Conservation (phyloP, 2,888 invertebrate species). For the Eupithecia vulgata region DNA sequence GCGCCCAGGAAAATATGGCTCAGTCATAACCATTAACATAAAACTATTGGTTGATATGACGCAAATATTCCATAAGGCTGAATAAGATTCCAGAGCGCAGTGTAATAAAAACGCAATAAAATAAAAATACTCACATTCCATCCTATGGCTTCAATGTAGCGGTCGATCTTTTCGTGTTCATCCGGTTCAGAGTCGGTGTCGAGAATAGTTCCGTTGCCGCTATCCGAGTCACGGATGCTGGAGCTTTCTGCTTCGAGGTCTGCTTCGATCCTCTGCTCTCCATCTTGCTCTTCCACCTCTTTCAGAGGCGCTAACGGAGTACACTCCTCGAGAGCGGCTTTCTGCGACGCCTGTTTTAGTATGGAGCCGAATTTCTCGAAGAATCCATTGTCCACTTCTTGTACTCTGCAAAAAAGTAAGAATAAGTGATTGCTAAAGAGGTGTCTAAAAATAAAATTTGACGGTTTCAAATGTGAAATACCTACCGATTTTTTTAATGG, state of each 20-base stretch:
- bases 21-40: conserved; percentile 35
- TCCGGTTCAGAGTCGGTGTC: conserved; percentile 88
- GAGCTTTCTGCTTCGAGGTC: conserved; percentile 70
- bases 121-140: conserved; percentile 89
- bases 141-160: conserved; percentile 86
- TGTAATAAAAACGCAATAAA: conserved; percentile 43
- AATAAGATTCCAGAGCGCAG: conserved; percentile 35
- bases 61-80: conserved; percentile 33
- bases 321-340: conserved; percentile 82
- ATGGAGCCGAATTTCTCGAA: conserved; percentile 92
- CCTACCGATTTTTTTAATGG: not conserved
- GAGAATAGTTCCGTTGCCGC: conserved; percentile 82
- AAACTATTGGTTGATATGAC: conserved; percentile 38
- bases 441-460: not conserved
- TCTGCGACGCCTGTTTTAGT: conserved; percentile 85
- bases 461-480: conserved; percentile 1
- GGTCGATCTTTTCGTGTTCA: conserved; percentile 85
- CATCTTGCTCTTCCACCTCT: conserved; percentile 74
- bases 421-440: conserved; percentile 7
- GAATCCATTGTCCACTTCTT: conserved; percentile 92
- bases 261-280: conserved; percentile 66
- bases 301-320: conserved; percentile 82
- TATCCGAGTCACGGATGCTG: conserved; percentile 74
- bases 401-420: conserved; percentile 85
- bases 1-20: conserved; percentile 23